Conservation (phyloP, 2,797 vertebrate species). For the Cyclura pinguis region DNA sequence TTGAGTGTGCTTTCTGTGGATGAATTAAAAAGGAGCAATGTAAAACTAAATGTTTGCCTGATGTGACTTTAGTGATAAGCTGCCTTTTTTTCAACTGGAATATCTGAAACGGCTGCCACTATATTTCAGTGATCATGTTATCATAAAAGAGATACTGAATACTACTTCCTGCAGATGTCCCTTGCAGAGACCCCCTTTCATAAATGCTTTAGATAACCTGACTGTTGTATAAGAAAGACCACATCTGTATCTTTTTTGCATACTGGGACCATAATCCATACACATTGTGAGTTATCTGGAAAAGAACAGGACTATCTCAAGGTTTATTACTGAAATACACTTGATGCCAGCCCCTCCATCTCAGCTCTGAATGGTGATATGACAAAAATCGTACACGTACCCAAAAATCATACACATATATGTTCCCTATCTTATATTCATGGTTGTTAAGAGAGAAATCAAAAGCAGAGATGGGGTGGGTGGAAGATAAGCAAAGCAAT, state of each 20-base stretch:
- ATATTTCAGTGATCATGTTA: not conserved
- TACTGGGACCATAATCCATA: not conserved
- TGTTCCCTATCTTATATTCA: too few relatives aligned
- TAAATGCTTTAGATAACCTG: not conserved
- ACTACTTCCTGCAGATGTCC: not conserved
- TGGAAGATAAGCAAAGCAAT: too few relatives aligned
- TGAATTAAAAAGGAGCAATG: not conserved
- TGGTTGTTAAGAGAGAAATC: too few relatives aligned
- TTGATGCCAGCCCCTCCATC: too few relatives aligned
- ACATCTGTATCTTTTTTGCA: not conserved
- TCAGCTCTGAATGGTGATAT: too few relatives aligned
- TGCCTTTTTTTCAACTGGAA: not conserved
- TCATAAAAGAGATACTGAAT: not conserved
- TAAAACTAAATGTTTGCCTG: not conserved
- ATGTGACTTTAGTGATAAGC: not conserved
- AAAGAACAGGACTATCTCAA: too few relatives aligned
- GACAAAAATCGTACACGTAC: too few relatives aligned
- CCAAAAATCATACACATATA: too few relatives aligned
- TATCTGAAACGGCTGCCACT: not conserved
- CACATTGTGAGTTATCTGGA: too few relatives aligned
- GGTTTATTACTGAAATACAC: too few relatives aligned
- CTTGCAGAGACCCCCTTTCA: not conserved
- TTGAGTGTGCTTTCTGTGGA: not conserved
- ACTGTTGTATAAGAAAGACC: too few relatives aligned
- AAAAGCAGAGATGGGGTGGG: too few relatives aligned